Conservation (phyloP, 2,888 invertebrate species). For the Orthosia gothica region DNA sequence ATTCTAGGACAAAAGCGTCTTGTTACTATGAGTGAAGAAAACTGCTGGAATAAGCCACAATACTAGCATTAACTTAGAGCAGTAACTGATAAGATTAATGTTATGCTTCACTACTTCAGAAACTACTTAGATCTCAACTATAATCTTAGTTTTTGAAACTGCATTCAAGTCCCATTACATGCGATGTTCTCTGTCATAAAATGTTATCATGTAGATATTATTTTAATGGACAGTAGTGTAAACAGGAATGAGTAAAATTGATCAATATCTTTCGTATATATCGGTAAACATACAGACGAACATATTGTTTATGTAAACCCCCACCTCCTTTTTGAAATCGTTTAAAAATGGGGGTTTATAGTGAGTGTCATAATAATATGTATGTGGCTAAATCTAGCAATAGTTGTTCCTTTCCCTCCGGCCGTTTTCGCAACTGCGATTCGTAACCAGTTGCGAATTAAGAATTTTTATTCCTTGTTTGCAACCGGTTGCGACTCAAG, state of each 20-base stretch:
- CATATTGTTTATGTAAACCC: too few relatives aligned
- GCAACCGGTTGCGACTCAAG: too few relatives aligned
- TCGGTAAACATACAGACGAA: too few relatives aligned
- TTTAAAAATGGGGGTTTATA: too few relatives aligned
- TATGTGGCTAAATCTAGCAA: background rate
- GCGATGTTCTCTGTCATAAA: conserved; percentile 4
- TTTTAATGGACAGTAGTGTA: background rate
- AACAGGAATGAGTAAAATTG: background rate
- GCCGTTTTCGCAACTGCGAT: too few relatives aligned
- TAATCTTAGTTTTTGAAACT: conserved; percentile 1
- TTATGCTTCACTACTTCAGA: background rate
- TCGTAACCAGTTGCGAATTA: too few relatives aligned
- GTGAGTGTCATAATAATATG: background rate
- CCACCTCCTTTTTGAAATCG: too few relatives aligned
- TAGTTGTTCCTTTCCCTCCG: too few relatives aligned
- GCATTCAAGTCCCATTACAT: background rate
- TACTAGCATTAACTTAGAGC: background rate
- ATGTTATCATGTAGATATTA: conserved; percentile 1
- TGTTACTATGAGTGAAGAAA: conserved; percentile 2
- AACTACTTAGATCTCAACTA: background rate
- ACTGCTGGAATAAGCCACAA: background rate
- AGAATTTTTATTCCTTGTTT: too few relatives aligned
- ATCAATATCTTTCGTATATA: too few relatives aligned
- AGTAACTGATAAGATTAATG: background rate
- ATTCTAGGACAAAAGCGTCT: background rate